A percentile compares a stretch with the other conserved stretches of the same genome.
Evolutionary conservation across 2,797 vertebrate genomes (phyloP).

Genomic region (Parambassis ranga): DNA sequence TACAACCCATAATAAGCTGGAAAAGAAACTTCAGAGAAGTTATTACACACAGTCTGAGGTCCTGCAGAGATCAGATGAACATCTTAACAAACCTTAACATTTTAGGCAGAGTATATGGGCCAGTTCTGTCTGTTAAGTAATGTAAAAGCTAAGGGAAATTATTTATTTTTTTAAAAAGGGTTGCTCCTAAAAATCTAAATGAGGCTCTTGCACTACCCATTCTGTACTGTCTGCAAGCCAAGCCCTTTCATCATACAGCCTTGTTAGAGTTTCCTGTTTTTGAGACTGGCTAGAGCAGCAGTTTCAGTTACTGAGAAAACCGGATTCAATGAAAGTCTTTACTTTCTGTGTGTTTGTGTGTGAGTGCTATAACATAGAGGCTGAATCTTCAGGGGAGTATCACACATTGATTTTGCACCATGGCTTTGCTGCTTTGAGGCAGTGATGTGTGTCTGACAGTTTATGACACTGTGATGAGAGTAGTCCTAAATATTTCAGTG

Average conservation of each 20-base stretch:
- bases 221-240: not conserved
- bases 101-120: not conserved
- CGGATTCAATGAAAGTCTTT: constrained; percentile 12
- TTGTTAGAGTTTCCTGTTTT: constrained; percentile 23
- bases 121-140: not conserved
- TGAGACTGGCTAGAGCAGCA: constrained; percentile 4
- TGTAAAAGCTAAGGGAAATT: not conserved
- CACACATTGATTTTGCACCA: constrained; percentile 64
- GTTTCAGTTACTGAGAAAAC: constrained; percentile 26
- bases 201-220: not conserved
- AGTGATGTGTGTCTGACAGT: constrained; percentile 54
- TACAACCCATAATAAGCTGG: constrained; percentile 20
- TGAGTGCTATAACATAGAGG: not conserved
- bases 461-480: constrained; percentile 43
- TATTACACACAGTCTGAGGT: not conserved
- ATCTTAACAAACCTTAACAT: not conserved
- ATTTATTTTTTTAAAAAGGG: constrained; percentile 3
- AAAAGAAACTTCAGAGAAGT: not conserved
- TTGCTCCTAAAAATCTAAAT: constrained; percentile 21
- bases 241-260: constrained; percentile 19
- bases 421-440: constrained; percentile 28
- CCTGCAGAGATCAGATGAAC: not conserved
- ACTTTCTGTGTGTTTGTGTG: not conserved
- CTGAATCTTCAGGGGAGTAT: constrained; percentile 28
- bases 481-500: constrained; percentile 51